These are phyloP conservation scores for Chorisops tibialis DNA, from an alignment of 2,888 invertebrate species.

Conservation along the genomic window DNA sequence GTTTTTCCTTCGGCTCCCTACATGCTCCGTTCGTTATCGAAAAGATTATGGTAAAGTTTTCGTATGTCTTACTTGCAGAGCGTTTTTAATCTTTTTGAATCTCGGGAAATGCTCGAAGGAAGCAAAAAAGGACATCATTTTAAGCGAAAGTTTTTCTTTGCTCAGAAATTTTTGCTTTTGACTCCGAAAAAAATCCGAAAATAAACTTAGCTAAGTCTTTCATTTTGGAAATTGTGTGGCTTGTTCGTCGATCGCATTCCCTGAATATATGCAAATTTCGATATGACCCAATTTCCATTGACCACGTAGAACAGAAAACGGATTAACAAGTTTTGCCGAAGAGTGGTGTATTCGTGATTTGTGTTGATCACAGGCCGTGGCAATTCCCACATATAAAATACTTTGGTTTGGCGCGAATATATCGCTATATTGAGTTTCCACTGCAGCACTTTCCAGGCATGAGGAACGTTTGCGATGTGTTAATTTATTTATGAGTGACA, in stretches of 20 bases:
- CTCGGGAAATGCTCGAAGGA: background rate
- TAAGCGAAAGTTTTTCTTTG: slow-evolving; percentile 1
- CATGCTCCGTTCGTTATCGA: slow-evolving; percentile 14
- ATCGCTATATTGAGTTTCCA: background rate
- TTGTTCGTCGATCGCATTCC: background rate
- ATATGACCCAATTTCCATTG: slow-evolving; percentile 9
- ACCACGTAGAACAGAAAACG: background rate
- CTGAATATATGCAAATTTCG: slow-evolving; percentile 16
- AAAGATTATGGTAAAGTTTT: slow-evolving; percentile 18
- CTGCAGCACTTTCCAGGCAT: background rate
- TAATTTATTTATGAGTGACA: slow-evolving; percentile 1
- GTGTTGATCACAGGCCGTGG: background rate
- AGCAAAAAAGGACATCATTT: background rate
- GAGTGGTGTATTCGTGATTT: background rate
- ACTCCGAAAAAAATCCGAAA: background rate
- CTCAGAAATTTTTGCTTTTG: background rate
- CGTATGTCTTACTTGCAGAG: slow-evolving; percentile 9
- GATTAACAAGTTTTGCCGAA: slow-evolving; percentile 16
- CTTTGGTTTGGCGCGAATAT: background rate
- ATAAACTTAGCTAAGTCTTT: background rate
- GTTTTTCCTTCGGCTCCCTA: slow-evolving; percentile 4
- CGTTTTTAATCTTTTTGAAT: slow-evolving; percentile 15
- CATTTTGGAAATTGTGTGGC: background rate
- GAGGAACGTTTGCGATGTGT: background rate
- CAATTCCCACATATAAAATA: slow-evolving; percentile 19